Conservation (phyloP, 2,797 vertebrate genomes). For the Neomorphus geoffroyi region DNA sequence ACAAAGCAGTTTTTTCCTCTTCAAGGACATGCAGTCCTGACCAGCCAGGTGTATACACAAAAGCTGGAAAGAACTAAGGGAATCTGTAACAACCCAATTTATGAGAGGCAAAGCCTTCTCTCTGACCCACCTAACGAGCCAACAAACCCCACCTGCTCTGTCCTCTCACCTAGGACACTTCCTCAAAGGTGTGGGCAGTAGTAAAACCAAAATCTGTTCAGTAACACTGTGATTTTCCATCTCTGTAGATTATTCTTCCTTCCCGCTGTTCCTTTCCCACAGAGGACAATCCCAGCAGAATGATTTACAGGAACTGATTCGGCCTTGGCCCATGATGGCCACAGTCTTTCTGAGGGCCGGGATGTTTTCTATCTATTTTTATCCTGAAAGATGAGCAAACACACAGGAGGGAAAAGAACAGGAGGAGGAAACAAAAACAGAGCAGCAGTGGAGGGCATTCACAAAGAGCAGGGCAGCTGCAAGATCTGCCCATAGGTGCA, state of each 20-base stretch:
- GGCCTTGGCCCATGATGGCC: background rate
- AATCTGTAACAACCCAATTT: background rate
- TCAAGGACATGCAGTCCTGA: background rate
- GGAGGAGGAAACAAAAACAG: background rate
- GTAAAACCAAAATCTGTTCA: background rate
- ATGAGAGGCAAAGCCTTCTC: background rate
- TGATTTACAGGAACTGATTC: background rate
- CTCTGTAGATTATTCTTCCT: background rate
- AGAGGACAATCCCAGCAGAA: background rate
- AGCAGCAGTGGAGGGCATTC: background rate
- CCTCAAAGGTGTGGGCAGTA: background rate
- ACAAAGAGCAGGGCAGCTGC: background rate
- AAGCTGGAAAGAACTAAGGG: background rate
- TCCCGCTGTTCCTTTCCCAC: background rate
- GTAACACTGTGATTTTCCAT: background rate
- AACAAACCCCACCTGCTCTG: background rate
- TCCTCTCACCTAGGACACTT: background rate
- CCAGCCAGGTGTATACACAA: background rate
- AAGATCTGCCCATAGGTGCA: background rate
- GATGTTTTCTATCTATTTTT: slow-evolving; percentile 25
- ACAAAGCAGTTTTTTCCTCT: background rate
- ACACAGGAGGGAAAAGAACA: background rate
- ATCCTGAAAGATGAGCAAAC: slow-evolving; percentile 13
- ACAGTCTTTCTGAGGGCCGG: background rate
- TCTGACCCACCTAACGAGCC: background rate